Evolutionary conservation across 2,113 vertebrate genomes (phyloP).

Genomic region (Oryzias woworae): DNA sequence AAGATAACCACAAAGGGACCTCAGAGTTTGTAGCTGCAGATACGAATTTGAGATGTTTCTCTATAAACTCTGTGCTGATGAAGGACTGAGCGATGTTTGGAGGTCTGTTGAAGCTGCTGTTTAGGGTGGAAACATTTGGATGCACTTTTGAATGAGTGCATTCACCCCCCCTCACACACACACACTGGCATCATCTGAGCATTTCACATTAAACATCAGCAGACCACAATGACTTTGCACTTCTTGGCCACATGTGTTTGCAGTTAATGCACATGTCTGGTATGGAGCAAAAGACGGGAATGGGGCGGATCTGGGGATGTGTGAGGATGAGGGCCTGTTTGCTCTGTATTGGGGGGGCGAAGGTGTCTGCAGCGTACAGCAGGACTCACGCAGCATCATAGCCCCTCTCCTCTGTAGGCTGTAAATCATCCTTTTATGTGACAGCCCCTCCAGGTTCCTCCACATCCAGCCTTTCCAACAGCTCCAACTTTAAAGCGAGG

Average conservation of each 20-base stretch:
- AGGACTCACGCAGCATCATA: no score
- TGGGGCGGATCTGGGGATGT: neutral
- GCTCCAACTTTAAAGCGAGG: neutral
- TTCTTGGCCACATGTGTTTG: constrained; percentile 71
- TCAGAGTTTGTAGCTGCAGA: no score
- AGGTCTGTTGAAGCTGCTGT: neutral
- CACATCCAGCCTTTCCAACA: neutral
- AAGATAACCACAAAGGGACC: no score
- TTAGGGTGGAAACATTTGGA: constrained; percentile 1
- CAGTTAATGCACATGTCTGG: constrained; percentile 41
- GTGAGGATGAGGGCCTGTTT: neutral
- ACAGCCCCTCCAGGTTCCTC: no score
- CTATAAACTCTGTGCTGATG: no score
- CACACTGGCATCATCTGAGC: neutral
- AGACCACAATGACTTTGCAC: constrained; percentile 70
- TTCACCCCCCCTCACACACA: neutral
- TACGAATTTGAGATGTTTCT: no score
- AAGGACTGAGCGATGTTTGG: no score
- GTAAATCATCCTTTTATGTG: no score
- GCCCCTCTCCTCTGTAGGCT: no score
- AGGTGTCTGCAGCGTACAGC: neutral
- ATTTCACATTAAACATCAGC: neutral
- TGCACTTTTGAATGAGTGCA: constrained; percentile 25
- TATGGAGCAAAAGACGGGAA: constrained; percentile 2
- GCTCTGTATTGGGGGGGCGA: constrained; percentile 1